A percentile compares a stretch with the other conserved stretches of the same genome.
Evolutionary conservation across 1,140 invertebrate genomes (phyloP).

Genomic region (Tetramorium alpestre): DNA sequence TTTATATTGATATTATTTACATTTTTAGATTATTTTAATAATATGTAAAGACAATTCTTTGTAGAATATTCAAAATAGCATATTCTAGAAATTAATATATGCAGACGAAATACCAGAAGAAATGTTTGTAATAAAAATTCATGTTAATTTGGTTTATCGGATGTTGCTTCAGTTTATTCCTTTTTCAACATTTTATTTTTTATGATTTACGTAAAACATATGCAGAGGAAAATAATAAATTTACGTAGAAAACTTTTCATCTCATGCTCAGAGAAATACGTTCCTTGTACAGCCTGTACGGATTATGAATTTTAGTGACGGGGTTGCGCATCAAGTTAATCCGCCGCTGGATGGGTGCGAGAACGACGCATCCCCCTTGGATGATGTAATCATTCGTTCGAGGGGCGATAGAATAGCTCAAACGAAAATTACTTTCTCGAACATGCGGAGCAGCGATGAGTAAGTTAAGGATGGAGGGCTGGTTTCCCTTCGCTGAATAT

Average conservation of each 20-base stretch:
- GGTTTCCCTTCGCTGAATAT: slow-evolving; percentile 63
- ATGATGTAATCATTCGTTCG: slow-evolving; percentile 80
- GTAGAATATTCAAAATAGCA: background rate
- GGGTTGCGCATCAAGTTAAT: slow-evolving; percentile 73
- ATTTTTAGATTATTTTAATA: background rate
- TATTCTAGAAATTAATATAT: slow-evolving; percentile 8
- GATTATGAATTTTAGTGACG: slow-evolving; percentile 74
- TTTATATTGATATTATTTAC: slow-evolving; percentile 12
- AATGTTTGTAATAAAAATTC: background rate
- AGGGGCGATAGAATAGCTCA: slow-evolving; percentile 73
- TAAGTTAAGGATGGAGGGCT: slow-evolving; percentile 64
- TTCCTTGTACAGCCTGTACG: slow-evolving; percentile 48
- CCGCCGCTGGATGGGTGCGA: slow-evolving; percentile 66
- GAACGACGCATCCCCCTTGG: slow-evolving; percentile 70
- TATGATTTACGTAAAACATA: background rate
- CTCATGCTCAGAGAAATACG: slow-evolving; percentile 37
- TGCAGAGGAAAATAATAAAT: background rate
- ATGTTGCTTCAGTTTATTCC: background rate
- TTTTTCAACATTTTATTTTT: slow-evolving; percentile 1
- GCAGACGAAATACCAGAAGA: background rate
- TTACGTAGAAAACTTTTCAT: background rate
- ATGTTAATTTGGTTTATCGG: background rate
- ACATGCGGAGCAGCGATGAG: slow-evolving; percentile 68
- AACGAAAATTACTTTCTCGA: slow-evolving; percentile 76
- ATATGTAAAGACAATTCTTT: background rate